phyloP scores from a whole-genome alignment of 2,113 vertebrate species.

The Zapornia atra region DNA sequence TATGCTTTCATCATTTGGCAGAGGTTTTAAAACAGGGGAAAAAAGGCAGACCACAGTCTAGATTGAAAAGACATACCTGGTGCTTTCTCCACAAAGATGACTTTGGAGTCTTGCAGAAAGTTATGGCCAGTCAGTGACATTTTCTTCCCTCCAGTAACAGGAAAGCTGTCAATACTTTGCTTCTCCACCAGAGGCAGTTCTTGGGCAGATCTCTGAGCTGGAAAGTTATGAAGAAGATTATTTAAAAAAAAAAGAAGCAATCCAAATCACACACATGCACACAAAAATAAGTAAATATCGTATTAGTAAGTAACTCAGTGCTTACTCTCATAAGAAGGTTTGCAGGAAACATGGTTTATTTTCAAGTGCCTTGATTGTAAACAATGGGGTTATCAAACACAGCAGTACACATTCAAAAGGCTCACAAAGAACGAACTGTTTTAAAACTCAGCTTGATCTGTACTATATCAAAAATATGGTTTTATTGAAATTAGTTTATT shows the following conservation, averaged over 20 bases:
- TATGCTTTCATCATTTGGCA: background rate
- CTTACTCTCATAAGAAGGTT: background rate
- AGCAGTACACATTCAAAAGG: background rate
- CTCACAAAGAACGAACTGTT: background rate
- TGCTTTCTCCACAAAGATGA: conserved; percentile 97
- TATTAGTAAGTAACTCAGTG: background rate
- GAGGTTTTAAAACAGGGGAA: background rate
- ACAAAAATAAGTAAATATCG: background rate
- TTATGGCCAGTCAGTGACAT: conserved; percentile 94
- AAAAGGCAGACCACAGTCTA: background rate
- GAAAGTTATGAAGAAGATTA: background rate
- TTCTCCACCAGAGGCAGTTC: conserved; percentile 97
- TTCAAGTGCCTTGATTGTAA: background rate
- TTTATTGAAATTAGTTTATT: background rate
- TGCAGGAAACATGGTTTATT: background rate
- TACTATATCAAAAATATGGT: background rate
- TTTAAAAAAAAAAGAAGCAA: background rate
- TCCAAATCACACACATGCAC: background rate
- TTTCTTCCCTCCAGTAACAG: conserved; percentile 90
- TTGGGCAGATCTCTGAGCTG: conserved; percentile 96
- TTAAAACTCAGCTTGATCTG: background rate
- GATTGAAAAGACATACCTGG: conserved; percentile 82
- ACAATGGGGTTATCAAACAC: background rate
- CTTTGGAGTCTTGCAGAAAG: conserved; percentile 95
- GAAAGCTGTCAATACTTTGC: conserved; percentile 90